Base-by-base conservation (phyloP, 1,140 invertebrate genomes). In the Zaprionus ghesquierei region DNA sequence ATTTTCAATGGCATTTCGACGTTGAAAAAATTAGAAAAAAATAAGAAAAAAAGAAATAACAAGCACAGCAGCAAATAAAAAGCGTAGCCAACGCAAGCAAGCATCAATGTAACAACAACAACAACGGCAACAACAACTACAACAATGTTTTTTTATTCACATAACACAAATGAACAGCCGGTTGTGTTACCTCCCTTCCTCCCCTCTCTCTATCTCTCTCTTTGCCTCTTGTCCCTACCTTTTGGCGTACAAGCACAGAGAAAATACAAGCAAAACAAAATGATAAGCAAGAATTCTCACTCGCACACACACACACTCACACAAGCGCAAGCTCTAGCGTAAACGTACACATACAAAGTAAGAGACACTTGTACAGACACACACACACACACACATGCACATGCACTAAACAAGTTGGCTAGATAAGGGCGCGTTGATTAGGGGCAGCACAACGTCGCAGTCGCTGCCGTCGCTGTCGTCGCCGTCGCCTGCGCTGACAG, bases 341-440 rank as follows among this genome's bases (percentile, higher is more conserved):
- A 53, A 49, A 49, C 38, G 10, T 33, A 61, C 49, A 69, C 9
- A 44, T 5, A 62, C 38, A 49, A 15, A 59, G 20, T 31, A 68
- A 44, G 55, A 38, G 15, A 53, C 58, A 82, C 79, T 80, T 62
- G 59, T 75, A 51, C 50, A 64, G 41, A 8, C 29, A 65, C 27
- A 64, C 44, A 60, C 23, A 56, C 33, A 51, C 22, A 25, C 35
- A 58, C 59, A 54, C 44, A 53, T 27, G 23, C 20, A 64, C 51
- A 41, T 33, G 31, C 1, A 10, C 31, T 41, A 59, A 72, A 66
- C 65, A 77, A 72, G 82, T 65, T 81, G 78, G 66, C 78, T 81
- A 85, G 81, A 85, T 85, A 85, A 85, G 81, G 77, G 78, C 65
- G 74, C 81, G 75, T 78, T 85, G 81, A 85, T 85, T 85, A 85